Conservation (phyloP, 2,888 invertebrate genomes). For the Andrena chrysosceles region DNA sequence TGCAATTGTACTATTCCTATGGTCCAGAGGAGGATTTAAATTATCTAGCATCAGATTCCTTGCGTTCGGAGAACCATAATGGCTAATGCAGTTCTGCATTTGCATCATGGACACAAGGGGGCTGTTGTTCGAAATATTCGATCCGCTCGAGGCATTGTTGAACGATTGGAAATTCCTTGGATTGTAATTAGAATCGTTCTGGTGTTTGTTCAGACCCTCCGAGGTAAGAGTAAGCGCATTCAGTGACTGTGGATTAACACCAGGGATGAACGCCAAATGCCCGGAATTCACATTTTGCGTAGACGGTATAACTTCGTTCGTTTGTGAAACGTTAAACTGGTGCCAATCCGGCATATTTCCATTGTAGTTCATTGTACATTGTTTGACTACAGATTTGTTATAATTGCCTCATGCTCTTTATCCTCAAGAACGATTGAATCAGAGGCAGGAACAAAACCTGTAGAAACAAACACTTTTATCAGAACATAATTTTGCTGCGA, state of each 20-base stretch:
- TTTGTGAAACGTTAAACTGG: slow-evolving; percentile 81
- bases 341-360: slow-evolving; percentile 84
- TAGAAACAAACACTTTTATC: slow-evolving; percentile 13
- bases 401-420: slow-evolving; percentile 51
- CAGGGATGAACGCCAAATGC: slow-evolving; percentile 76
- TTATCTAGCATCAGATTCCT: slow-evolving; percentile 77
- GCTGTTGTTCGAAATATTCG: slow-evolving; percentile 65
- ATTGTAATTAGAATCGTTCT: slow-evolving; percentile 71
- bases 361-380: slow-evolving; percentile 84
- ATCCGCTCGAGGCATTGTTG: slow-evolving; percentile 60
- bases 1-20: slow-evolving; percentile 67
- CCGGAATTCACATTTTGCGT: slow-evolving; percentile 77
- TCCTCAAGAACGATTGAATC: slow-evolving; percentile 26
- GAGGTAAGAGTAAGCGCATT: slow-evolving; percentile 72
- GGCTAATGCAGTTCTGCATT: slow-evolving; percentile 77
- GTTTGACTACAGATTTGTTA: slow-evolving; percentile 62
- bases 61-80: slow-evolving; percentile 72
- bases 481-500: neutral
- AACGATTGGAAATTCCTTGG: slow-evolving; percentile 71
- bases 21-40: slow-evolving; percentile 68
- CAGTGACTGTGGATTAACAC: slow-evolving; percentile 74
- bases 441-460: slow-evolving; percentile 60
- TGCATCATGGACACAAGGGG: slow-evolving; percentile 75
- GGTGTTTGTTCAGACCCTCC: slow-evolving; percentile 76
- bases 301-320: slow-evolving; percentile 72